phyloP scores from a whole-genome alignment of 1,140 invertebrate genomes.

The Drosophila suzukii region DNA sequence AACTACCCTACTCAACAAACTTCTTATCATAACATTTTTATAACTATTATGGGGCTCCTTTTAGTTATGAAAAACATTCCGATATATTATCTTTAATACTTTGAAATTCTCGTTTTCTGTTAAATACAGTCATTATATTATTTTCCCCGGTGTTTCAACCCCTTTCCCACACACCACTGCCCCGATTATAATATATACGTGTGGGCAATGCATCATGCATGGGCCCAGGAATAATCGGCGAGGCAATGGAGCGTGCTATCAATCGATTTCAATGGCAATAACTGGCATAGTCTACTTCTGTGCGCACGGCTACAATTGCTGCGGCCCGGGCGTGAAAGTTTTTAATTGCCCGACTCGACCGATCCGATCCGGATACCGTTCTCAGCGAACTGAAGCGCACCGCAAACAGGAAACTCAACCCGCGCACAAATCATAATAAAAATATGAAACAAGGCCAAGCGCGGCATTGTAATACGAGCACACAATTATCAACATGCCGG shows the following conservation, averaged over 20 bases:
- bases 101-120: no score
- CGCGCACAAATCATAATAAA: slow-evolving; percentile 49
- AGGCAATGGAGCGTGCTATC: slow-evolving; percentile 45
- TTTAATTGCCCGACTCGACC: slow-evolving; percentile 41
- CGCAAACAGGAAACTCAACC: slow-evolving; percentile 46
- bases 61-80: no score
- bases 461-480: slow-evolving; percentile 41
- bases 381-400: slow-evolving; percentile 38
- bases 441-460: slow-evolving; percentile 51
- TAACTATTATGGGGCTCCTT: no score
- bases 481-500: slow-evolving; percentile 42
- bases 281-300: slow-evolving; percentile 58
- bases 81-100: no score
- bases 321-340: slow-evolving; percentile 45
- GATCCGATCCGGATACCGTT: slow-evolving; percentile 20
- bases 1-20: no score
- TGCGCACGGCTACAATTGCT: slow-evolving; percentile 34
- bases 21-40: no score
- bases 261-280: slow-evolving; percentile 52
- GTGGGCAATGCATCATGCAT: slow-evolving; percentile 17
- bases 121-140: no score
- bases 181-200: slow-evolving; percentile 20
- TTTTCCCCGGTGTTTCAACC: background rate
- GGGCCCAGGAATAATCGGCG: slow-evolving; percentile 35
- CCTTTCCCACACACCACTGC: background rate